Evolutionary conservation across 37 sponge, comb jelly and placozoan species (phyloP).

Genomic region (Aplysina aerophoba): DNA sequence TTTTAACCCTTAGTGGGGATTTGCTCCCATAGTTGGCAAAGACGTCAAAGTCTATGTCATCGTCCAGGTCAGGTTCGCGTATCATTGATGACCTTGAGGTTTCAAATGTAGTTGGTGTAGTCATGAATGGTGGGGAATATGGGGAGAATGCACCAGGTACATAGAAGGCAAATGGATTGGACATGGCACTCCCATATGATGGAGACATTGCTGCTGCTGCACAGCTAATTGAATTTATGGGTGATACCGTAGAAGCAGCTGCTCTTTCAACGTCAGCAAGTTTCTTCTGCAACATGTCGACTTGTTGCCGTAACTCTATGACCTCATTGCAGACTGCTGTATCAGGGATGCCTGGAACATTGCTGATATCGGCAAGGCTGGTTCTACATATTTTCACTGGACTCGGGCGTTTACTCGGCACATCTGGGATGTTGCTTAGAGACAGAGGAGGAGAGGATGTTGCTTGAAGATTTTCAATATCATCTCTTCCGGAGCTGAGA

Average conservation of each 20-base stretch:
- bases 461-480: too few species aligned
- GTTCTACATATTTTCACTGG: too few species aligned
- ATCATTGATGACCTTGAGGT: neutral
- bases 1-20: neutral
- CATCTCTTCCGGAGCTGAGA: too few species aligned
- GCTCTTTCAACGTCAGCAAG: constrained; percentile 21
- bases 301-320: constrained; percentile 3
- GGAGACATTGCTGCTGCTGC: neutral
- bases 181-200: neutral
- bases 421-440: too few species aligned
- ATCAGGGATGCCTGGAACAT: too few species aligned
- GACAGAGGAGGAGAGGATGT: too few species aligned
- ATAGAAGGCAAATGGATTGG: constrained; percentile 7
- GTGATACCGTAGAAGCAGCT: neutral
- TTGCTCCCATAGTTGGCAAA: constrained; percentile 2
- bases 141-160: neutral
- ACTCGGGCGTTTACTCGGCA: too few species aligned
- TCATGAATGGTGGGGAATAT: constrained; percentile 3
- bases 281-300: neutral
- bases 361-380: too few species aligned
- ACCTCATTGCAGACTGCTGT: constrained; percentile 1
- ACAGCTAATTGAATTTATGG: neutral
- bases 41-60: neutral
- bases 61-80: neutral
- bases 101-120: neutral